These are phyloP conservation scores for Suricata suricatta DNA, from an alignment of 2,113 vertebrate genomes.

Conservation along the genomic window DNA sequence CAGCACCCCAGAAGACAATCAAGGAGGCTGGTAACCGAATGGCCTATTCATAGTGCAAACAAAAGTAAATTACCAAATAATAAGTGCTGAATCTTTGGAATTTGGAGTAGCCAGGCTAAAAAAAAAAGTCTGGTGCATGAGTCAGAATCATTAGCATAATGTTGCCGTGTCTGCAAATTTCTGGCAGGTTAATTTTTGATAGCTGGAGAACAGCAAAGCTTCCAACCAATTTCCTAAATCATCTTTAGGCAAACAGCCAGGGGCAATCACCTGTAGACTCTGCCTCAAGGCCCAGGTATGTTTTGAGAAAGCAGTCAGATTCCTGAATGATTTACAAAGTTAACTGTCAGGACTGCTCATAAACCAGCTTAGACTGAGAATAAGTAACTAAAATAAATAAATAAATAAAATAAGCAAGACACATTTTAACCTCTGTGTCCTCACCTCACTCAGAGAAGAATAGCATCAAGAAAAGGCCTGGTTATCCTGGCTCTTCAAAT, in stretches of 20 bases:
- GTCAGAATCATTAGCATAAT: slow-evolving; percentile 64
- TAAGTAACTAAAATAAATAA: slow-evolving; percentile 4
- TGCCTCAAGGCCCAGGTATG: slow-evolving; percentile 23
- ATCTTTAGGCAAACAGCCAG: slow-evolving; percentile 67
- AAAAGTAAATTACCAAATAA: slow-evolving; percentile 64
- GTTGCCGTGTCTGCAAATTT: slow-evolving; percentile 59
- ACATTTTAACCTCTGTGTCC: neutral
- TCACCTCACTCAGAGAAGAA: neutral
- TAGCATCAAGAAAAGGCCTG: neutral
- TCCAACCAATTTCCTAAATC: slow-evolving; percentile 73
- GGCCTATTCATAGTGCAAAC: slow-evolving; percentile 48
- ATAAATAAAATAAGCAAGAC: neutral
- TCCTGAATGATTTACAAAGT: slow-evolving; percentile 64
- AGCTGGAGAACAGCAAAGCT: slow-evolving; percentile 54
- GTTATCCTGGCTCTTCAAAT: neutral
- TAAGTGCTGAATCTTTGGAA: slow-evolving; percentile 61
- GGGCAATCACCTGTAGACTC: slow-evolving; percentile 46
- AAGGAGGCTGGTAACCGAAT: slow-evolving; percentile 39
- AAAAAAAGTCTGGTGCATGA: neutral
- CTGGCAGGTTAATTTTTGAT: slow-evolving; percentile 72
- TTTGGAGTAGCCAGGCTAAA: neutral
- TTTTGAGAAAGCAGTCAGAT: slow-evolving; percentile 48
- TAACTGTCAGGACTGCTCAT: neutral
- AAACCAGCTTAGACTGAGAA: neutral
- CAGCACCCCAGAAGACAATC: slow-evolving; percentile 26